phyloP scores from a whole-genome alignment of 1,140 invertebrate genomes.

The Pachypeltis micranthus region DNA sequence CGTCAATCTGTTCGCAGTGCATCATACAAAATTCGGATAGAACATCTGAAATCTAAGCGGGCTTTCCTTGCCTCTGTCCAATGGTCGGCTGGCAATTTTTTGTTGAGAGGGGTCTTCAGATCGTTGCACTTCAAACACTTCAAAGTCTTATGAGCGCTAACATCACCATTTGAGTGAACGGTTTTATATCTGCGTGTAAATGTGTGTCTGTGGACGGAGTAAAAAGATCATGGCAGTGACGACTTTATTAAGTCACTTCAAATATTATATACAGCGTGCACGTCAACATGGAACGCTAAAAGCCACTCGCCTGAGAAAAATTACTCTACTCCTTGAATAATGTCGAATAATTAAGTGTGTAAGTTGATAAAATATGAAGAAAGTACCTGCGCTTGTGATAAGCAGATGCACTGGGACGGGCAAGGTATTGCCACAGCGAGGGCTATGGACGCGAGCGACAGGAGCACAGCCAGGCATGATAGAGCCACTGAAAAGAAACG shows the following conservation, averaged over 20 bases:
- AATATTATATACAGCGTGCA: slow-evolving; percentile 10
- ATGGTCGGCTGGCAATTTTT: no score
- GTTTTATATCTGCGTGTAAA: no score
- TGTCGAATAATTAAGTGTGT: not conserved
- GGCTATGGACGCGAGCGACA: not conserved
- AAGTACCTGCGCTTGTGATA: slow-evolving; percentile 62
- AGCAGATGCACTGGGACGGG: slow-evolving; percentile 62
- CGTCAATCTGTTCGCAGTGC: no score
- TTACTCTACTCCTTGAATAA: not conserved
- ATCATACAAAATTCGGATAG: no score
- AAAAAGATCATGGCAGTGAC: not conserved
- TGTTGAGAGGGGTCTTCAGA: no score
- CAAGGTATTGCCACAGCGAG: slow-evolving; percentile 35
- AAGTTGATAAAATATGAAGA: not conserved
- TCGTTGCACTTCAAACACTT: no score
- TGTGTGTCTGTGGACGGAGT: not conserved
- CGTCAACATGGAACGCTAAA: slow-evolving; percentile 10
- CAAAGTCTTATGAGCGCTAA: no score
- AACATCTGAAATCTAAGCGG: no score
- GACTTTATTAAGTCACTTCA: slow-evolving; percentile 13
- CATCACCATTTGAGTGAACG: no score
- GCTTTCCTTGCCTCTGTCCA: no score
- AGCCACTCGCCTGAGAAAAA: not conserved
- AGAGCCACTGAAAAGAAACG: not conserved
- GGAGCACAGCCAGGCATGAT: not conserved